These are phyloP conservation scores for Ridgeia piscesae DNA, from an alignment of 1,140 invertebrate species.

Conservation along the genomic window DNA sequence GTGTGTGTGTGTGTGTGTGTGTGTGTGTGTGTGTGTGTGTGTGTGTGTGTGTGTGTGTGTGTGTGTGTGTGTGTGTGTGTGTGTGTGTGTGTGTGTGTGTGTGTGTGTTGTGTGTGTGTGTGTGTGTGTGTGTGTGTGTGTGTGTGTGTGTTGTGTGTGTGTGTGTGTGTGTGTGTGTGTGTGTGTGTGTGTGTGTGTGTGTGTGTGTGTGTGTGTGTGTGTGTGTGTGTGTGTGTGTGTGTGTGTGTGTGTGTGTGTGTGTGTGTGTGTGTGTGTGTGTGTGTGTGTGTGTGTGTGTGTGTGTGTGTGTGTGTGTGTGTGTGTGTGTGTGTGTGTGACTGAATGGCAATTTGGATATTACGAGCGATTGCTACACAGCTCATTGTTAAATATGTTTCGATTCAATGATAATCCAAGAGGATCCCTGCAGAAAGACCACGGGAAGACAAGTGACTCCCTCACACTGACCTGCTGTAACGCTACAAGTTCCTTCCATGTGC, in stretches of 20 bases:
- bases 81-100: neutral
- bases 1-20: neutral
- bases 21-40: neutral
- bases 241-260: neutral
- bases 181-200: neutral
- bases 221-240: conserved; percentile 7
- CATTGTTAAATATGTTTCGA: too few relatives aligned
- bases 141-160: neutral
- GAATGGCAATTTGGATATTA: too few relatives aligned
- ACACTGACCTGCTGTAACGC: conserved; percentile 41
- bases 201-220: neutral
- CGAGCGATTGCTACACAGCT: too few relatives aligned
- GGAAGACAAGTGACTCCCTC: neutral
- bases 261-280: conserved; percentile 14
- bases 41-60: conserved; percentile 11
- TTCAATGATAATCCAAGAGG: too few relatives aligned
- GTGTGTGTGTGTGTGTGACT: conserved; percentile 3
- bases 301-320: conserved; percentile 6
- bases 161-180: neutral
- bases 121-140: neutral
- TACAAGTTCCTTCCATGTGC: conserved; percentile 44
- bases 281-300: neutral
- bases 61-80: neutral
- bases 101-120: neutral
- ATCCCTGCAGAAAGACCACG: too few relatives aligned